These are phyloP conservation scores for Lynx canadensis DNA, from an alignment of 2,113 vertebrate species.

Conservation along the genomic window DNA sequence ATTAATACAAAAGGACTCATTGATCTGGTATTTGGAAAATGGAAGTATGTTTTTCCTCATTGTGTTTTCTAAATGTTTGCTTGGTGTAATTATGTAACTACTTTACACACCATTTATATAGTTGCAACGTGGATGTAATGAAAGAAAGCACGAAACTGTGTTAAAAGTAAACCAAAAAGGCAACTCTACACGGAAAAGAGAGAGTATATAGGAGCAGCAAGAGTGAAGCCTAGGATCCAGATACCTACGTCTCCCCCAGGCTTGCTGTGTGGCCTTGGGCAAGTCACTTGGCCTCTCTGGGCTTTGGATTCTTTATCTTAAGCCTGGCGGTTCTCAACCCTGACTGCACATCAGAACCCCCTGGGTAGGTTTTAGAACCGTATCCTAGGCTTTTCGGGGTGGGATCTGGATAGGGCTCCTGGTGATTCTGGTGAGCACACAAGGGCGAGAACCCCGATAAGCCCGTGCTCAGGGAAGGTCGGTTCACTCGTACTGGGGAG, in stretches of 20 bases:
- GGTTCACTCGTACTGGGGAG: not conserved
- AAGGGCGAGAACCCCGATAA: not conserved
- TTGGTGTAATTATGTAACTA: not conserved
- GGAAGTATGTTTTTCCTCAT: not conserved
- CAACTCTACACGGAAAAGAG: not conserved
- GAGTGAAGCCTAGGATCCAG: not conserved
- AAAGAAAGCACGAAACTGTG: not conserved
- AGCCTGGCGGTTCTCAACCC: not conserved
- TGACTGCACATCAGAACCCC: not conserved
- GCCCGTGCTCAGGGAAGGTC: not conserved
- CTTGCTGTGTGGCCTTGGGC: not conserved
- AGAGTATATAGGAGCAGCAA: not conserved
- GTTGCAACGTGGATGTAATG: not conserved
- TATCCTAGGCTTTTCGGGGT: not conserved
- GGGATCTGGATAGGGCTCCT: not conserved
- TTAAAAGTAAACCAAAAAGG: not conserved
- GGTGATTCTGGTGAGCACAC: not conserved
- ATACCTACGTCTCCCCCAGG: not conserved
- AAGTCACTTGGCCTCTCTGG: not conserved
- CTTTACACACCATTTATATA: not conserved
- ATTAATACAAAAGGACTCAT: not conserved
- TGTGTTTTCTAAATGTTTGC: not conserved
- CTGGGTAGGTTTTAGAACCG: not conserved
- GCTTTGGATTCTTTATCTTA: not conserved
- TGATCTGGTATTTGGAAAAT: not conserved